Percentiles rank a stretch among this genome's conserved stretches.
Evolutionary conservation across 2,797 vertebrate genomes (phyloP).

Genomic region (Lates japonicus): DNA sequence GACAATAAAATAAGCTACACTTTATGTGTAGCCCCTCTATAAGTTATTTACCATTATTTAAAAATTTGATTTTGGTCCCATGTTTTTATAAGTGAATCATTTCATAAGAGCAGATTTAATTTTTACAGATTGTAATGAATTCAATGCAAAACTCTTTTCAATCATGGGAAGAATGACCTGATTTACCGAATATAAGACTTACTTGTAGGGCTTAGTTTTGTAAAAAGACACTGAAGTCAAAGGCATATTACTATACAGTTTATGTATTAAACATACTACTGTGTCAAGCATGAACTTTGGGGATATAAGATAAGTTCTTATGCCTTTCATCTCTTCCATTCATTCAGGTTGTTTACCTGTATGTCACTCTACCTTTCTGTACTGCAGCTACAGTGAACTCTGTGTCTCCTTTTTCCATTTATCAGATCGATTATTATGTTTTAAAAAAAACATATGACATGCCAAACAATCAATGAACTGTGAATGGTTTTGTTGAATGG

Average conservation of each 20-base stretch:
- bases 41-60: too few species aligned
- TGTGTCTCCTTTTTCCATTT: neutral
- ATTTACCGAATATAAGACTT: neutral
- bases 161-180: too few species aligned
- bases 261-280: neutral
- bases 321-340: neutral
- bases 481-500: constrained; percentile 4
- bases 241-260: too few species aligned
- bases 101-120: too few species aligned
- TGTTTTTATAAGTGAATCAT: too few species aligned
- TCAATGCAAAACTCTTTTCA: too few species aligned
- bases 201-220: neutral
- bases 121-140: too few species aligned
- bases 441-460: constrained; percentile 13
- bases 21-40: too few species aligned
- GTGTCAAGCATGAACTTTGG: neutral
- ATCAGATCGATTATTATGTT: neutral
- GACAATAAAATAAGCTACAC: too few species aligned
- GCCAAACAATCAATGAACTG: neutral
- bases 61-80: too few species aligned
- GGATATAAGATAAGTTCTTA: neutral
- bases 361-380: neutral
- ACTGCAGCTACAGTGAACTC: neutral
- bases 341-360: neutral
- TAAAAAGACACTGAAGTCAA: neutral